Conservation (phyloP, 2,888 invertebrate genomes). For the Siphlonurus alternatus region DNA sequence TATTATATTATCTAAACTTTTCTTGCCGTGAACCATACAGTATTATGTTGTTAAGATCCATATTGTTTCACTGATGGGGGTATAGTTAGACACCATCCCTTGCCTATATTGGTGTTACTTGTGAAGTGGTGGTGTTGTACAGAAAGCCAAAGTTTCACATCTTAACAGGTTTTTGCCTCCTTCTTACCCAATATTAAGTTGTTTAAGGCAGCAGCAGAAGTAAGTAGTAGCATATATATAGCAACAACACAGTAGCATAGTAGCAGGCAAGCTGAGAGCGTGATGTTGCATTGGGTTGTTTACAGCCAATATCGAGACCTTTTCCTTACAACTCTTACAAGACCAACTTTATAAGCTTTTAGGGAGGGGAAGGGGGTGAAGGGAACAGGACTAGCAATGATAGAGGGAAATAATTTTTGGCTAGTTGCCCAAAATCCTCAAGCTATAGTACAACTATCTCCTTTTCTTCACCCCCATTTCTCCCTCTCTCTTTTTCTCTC, state of each 20-base stretch:
- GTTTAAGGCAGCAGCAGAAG: no score
- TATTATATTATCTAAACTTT: no score
- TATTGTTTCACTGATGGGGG: background rate
- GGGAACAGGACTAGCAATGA: background rate
- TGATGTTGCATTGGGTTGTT: background rate
- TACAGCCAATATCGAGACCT: background rate
- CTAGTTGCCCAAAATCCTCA: background rate
- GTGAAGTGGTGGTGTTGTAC: background rate
- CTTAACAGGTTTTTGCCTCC: background rate
- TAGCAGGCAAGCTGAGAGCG: no score
- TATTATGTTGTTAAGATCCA: background rate
- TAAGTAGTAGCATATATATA: background rate
- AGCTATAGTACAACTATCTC: background rate
- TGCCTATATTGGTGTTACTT: background rate
- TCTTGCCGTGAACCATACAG: no score
- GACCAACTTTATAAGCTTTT: background rate
- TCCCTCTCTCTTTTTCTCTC: background rate
- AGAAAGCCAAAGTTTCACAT: background rate
- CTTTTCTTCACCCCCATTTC: background rate
- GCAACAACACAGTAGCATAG: background rate
- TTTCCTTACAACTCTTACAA: background rate
- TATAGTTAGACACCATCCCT: background rate
- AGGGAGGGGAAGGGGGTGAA: background rate
- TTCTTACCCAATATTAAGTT: background rate
- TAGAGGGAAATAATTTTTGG: background rate